These are phyloP conservation scores for Pseudococcus viburni DNA, from an alignment of 2,888 invertebrate genomes.

Conservation along the genomic window DNA sequence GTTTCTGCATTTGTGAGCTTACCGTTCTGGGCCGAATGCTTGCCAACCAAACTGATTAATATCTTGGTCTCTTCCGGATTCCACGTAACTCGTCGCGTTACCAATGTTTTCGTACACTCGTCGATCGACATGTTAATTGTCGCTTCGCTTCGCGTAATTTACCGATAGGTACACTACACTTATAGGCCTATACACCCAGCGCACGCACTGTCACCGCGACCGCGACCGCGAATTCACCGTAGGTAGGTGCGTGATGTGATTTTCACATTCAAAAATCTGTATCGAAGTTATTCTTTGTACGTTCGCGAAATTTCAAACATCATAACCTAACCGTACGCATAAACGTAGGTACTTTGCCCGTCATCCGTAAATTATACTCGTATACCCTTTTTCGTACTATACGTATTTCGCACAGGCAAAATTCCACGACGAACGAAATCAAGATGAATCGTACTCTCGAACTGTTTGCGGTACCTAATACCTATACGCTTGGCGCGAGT, in stretches of 20 bases:
- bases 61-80: slow-evolving; percentile 61
- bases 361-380: too few species aligned
- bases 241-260: not conserved
- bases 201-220: not conserved
- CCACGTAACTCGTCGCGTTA: slow-evolving; percentile 59
- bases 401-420: not conserved
- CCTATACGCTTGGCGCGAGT: not conserved
- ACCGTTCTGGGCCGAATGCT: slow-evolving; percentile 18
- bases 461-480: not conserved
- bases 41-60: slow-evolving; percentile 60
- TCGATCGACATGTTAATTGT: not conserved
- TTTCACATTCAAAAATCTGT: not conserved
- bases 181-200: not conserved
- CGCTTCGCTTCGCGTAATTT: not conserved
- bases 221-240: not conserved
- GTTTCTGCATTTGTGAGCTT: slow-evolving; percentile 58
- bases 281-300: not conserved
- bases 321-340: too few species aligned
- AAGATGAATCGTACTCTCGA: not conserved
- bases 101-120: not conserved
- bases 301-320: not conserved
- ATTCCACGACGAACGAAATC: not conserved
- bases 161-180: not conserved
- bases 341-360: too few species aligned
- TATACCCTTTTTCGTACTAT: too few species aligned